A percentile compares a stretch with the other conserved stretches of the same genome.
phyloP scores from a whole-genome alignment of 1,140 invertebrate genomes.

The Asobara japonica region DNA sequence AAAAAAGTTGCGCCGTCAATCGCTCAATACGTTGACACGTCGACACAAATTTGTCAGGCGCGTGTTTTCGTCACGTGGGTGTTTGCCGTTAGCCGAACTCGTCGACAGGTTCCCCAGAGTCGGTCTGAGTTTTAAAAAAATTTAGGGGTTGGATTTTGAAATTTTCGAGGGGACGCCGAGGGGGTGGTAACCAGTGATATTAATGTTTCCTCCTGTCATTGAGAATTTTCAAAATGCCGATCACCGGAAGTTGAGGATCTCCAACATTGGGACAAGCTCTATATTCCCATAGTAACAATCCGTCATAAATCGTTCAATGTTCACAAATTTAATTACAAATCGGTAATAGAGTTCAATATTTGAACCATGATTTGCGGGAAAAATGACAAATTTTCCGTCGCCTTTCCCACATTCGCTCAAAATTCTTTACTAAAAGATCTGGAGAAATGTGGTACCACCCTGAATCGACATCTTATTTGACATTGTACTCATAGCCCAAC shows the following conservation, averaged over 20 bases:
- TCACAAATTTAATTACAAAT: no score
- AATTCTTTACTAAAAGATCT: no score
- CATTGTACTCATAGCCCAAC: background rate
- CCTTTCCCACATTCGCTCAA: no score
- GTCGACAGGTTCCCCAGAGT: constrained; percentile 42
- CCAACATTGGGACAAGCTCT: no score
- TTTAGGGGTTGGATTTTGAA: background rate
- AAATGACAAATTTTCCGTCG: no score
- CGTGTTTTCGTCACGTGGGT: constrained; percentile 22
- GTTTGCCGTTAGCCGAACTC: constrained; percentile 25
- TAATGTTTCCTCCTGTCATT: constrained; percentile 2
- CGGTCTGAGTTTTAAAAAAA: background rate
- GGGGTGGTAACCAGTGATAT: background rate
- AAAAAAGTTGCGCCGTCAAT: constrained; percentile 41
- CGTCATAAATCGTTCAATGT: no score
- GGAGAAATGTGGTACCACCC: no score
- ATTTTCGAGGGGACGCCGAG: constrained; percentile 14
- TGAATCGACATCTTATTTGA: no score
- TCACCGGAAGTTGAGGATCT: no score
- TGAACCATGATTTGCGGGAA: no score
- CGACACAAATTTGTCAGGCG: constrained; percentile 11
- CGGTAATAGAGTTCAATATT: no score
- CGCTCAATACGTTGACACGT: constrained; percentile 55
- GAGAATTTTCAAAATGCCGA: background rate
- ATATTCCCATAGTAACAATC: no score